phyloP scores from a whole-genome alignment of 1,140 invertebrate species.

The Aleiodes sp. region DNA sequence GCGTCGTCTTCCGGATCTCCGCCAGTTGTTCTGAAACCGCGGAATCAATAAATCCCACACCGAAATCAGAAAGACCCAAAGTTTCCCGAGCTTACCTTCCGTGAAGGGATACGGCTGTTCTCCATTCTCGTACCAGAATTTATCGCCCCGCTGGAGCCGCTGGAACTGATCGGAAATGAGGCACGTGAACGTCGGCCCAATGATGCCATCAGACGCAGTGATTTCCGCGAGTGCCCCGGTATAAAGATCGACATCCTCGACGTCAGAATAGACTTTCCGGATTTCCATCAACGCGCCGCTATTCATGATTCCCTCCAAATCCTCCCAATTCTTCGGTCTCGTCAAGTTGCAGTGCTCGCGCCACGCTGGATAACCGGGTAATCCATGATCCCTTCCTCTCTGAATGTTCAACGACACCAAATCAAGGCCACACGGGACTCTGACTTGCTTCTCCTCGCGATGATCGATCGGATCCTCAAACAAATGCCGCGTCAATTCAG shows the following conservation, averaged over 20 bases:
- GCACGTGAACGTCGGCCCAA: constrained; percentile 87
- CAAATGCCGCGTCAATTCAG: constrained; percentile 77
- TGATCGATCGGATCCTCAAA: constrained; percentile 70
- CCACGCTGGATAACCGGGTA: constrained; percentile 82
- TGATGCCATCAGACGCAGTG: constrained; percentile 69
- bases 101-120: constrained; percentile 76
- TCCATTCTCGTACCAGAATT: constrained; percentile 86
- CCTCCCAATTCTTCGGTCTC: constrained; percentile 75
- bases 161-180: constrained; percentile 88
- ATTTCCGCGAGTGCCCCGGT: constrained; percentile 83
- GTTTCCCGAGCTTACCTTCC: constrained; percentile 64
- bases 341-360: constrained; percentile 78
- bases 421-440: constrained; percentile 77
- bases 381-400: constrained; percentile 87
- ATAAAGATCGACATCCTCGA: constrained; percentile 89
- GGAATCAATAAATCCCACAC: constrained; percentile 42
- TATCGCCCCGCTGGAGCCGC: constrained; percentile 80
- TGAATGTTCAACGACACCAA: constrained; percentile 88
- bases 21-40: constrained; percentile 80
- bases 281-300: constrained; percentile 71
- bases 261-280: constrained; percentile 73
- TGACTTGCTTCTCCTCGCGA: background rate
- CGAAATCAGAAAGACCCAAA: background rate
- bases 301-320: constrained; percentile 75
- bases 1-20: constrained; percentile 84